Conservation (phyloP, 2,113 vertebrate genomes). For the Panthera uncia region DNA sequence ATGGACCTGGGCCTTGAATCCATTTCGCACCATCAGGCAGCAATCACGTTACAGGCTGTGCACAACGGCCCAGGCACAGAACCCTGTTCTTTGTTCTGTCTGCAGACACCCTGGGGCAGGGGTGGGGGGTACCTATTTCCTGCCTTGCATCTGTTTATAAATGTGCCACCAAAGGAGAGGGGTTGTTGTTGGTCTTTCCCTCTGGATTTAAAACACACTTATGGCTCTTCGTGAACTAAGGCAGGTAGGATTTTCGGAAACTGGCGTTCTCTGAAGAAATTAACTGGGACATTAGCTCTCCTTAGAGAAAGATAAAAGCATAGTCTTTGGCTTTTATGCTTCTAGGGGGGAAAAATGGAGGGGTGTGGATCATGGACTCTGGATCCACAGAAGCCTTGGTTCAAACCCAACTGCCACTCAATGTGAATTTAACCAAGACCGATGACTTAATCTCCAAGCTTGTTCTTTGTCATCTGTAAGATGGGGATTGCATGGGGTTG, state of each 20-base stretch:
- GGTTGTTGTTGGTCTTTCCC: neutral
- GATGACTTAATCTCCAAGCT: neutral
- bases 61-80: neutral
- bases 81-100: conserved; percentile 54
- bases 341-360: neutral
- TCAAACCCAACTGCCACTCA: neutral
- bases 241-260: neutral
- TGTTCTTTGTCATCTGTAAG: neutral
- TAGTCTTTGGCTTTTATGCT: neutral
- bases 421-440: neutral
- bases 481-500: no score
- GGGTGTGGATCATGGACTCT: neutral
- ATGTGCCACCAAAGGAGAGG: conserved; percentile 62
- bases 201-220: neutral
- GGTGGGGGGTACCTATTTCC: conserved; percentile 61
- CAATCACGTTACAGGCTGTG: neutral
- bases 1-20: conserved; percentile 70
- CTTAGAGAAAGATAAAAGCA: neutral
- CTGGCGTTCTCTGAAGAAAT: neutral
- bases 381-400: neutral
- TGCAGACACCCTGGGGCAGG: conserved; percentile 47
- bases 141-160: conserved; percentile 58
- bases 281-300: neutral
- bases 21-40: conserved; percentile 53
- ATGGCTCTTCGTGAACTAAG: neutral